Evolutionary conservation across 1,140 invertebrate species (phyloP), one percentile per base, ranked within the genome.

Genomic region (Papilio polyxenes): DNA sequence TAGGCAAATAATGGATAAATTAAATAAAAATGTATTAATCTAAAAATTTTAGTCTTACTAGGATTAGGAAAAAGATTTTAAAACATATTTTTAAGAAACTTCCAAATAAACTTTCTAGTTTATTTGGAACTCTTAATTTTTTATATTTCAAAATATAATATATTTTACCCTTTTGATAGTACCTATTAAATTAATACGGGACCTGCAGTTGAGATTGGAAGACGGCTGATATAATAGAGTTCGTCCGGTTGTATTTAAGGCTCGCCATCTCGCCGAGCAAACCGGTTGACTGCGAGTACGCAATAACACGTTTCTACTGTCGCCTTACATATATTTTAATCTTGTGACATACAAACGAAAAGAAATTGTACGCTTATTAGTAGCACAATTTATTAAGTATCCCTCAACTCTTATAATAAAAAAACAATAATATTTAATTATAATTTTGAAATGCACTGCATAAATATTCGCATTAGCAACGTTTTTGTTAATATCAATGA

Each of bases 181-280:
- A 44, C 40, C 3, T 44, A 84, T 65, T 20, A 8, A 62, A 23
- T 3, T 62, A 23, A 69, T 81, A 84, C 62, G 82, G 56, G 78
- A 83, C 80, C 85, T 85, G 80, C 86, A 79, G 83, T 86, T 81
- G 77, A 87, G 87, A 87, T 85, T 89, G 83, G 84, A 86, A 85
- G 85, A 86, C 81, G 87, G 87, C 85, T 17, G 81, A 82, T 83
- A 87, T 88, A 89, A 91, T 90, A 84, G 84, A 72, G 81, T 69
- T 82, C 87, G 88, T 88, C 89, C 90, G 88, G 89, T 82, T 80
- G 75, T 59, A 75, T 83, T 81, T 83, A 75, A 81, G 74, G 84
- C 74, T 79, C 48, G 83, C 69, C 79, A 51, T 82, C 77, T 75
- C 69, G 74, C 81, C 83, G 80, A 85, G 80, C 74, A 84, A 87